Conservation (phyloP, 2,797 vertebrate species). For the Pseudochaenichthys georgianus region DNA sequence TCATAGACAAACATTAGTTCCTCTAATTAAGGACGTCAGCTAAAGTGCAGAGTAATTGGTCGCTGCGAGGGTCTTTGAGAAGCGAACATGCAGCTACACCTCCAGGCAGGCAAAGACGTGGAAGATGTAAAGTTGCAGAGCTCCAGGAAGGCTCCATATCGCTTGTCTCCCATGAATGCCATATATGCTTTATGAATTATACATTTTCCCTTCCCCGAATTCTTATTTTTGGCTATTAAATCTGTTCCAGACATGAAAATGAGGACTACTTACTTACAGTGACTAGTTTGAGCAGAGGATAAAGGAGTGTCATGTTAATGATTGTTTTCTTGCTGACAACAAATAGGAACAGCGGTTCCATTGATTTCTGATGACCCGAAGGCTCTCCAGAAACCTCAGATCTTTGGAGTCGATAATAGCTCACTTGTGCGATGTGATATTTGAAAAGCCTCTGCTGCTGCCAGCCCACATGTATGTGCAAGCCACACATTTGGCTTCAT, state of each 20-base stretch:
- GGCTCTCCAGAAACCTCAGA: slow-evolving; percentile 34
- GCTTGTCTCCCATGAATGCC: slow-evolving; percentile 41
- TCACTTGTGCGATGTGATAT: slow-evolving; percentile 43
- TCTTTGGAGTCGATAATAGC: slow-evolving; percentile 15
- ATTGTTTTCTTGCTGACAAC: neutral
- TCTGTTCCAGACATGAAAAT: neutral
- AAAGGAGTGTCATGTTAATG: slow-evolving; percentile 3
- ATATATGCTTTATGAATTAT: slow-evolving; percentile 52
- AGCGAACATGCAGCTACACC: slow-evolving; percentile 29
- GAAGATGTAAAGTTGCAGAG: slow-evolving; percentile 43
- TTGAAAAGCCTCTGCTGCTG: slow-evolving; percentile 47
- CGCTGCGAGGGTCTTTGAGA: slow-evolving; percentile 31
- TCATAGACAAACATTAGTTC: slow-evolving; percentile 52
- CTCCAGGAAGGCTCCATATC: slow-evolving; percentile 24
- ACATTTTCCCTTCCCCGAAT: slow-evolving; percentile 19
- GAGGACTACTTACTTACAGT: slow-evolving; percentile 28
- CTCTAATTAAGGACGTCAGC: slow-evolving; percentile 65
- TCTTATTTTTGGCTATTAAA: slow-evolving; percentile 46
- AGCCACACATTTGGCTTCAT: slow-evolving; percentile 53
- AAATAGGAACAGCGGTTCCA: neutral
- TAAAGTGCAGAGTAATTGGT: slow-evolving; percentile 66
- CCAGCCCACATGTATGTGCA: slow-evolving; percentile 56
- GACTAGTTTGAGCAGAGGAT: slow-evolving; percentile 12
- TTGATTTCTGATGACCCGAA: slow-evolving; percentile 36
- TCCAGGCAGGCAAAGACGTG: slow-evolving; percentile 12